Conservation (phyloP, 2,888 invertebrate genomes). For the Eucera pruinosa region DNA sequence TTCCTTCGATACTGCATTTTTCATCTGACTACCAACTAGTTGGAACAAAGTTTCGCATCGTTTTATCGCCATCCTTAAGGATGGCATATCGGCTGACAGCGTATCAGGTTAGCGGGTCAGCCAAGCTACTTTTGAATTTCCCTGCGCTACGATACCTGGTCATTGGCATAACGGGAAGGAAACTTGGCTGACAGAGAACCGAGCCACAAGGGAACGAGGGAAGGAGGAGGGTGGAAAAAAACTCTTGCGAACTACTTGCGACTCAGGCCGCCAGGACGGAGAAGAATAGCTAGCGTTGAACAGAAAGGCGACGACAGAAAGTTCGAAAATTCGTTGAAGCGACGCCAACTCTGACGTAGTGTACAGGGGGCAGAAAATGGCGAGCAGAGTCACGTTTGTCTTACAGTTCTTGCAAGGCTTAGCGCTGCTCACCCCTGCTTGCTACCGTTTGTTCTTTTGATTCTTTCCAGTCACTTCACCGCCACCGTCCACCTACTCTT, state of each 20-base stretch:
- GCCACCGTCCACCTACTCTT: conserved; percentile 54
- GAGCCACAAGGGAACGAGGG: conserved; percentile 6
- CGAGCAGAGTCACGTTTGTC: conserved; percentile 81
- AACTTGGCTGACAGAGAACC: conserved; percentile 69
- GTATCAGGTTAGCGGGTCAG: conserved; percentile 43
- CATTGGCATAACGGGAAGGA: conserved; percentile 74
- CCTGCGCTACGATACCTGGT: conserved; percentile 64
- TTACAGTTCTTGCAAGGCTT: conserved; percentile 77
- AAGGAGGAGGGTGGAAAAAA: conserved; percentile 50
- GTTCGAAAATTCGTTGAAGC: conserved; percentile 80
- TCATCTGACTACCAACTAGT: background rate
- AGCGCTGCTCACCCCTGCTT: conserved; percentile 49
- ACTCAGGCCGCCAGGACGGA: conserved; percentile 42
- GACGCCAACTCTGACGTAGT: conserved; percentile 75
- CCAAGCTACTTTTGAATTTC: conserved; percentile 42
- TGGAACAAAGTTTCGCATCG: background rate
- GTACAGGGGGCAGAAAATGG: conserved; percentile 77
- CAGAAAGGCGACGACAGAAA: conserved; percentile 69
- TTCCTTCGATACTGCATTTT: background rate
- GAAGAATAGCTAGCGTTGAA: conserved; percentile 57
- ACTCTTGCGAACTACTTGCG: conserved; percentile 54
- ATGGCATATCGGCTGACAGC: conserved; percentile 35
- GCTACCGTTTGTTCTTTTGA: conserved; percentile 80
- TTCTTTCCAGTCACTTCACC: conserved; percentile 77
- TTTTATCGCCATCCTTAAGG: background rate